phyloP scores from a whole-genome alignment of 2,797 vertebrate genomes.

The Muscicapa striata region DNA sequence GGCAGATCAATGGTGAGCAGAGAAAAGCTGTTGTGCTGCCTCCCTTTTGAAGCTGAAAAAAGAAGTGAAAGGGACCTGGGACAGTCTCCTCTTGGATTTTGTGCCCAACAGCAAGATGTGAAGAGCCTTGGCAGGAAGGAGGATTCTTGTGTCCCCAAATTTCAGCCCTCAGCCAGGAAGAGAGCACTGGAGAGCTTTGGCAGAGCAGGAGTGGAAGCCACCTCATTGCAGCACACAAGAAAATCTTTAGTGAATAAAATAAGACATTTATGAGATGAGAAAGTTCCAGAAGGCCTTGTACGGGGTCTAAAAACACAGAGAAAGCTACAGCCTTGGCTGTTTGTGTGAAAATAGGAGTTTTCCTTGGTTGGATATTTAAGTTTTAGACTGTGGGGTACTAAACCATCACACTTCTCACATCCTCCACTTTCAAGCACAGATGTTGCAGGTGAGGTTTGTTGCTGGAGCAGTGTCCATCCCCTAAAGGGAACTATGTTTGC shows the following conservation, averaged over 20 bases:
- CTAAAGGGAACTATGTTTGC: fast-evolving
- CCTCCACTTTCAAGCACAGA: not conserved
- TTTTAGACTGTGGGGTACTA: not conserved
- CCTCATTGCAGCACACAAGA: not conserved
- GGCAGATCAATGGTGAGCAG: not conserved
- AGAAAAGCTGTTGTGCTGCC: not conserved
- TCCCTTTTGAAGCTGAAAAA: not conserved
- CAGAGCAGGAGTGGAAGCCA: not conserved
- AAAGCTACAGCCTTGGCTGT: not conserved
- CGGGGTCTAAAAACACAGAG: not conserved
- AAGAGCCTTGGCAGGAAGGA: not conserved
- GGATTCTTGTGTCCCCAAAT: not conserved
- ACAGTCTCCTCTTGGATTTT: not conserved
- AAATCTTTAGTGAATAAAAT: not conserved
- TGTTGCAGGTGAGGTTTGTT: not conserved
- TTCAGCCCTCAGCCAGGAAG: not conserved
- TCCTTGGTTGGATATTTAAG: not conserved
- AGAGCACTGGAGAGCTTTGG: not conserved
- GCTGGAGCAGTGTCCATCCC: not conserved
- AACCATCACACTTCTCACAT: not conserved
- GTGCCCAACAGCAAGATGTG: not conserved
- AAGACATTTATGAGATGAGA: not conserved
- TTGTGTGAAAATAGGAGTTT: not conserved
- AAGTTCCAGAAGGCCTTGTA: not conserved
- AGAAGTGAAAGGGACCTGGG: not conserved